A percentile compares a stretch with the other conserved stretches of the same genome.
Evolutionary conservation across 2,113 vertebrate species (phyloP).

Genomic region (Rana temporaria): DNA sequence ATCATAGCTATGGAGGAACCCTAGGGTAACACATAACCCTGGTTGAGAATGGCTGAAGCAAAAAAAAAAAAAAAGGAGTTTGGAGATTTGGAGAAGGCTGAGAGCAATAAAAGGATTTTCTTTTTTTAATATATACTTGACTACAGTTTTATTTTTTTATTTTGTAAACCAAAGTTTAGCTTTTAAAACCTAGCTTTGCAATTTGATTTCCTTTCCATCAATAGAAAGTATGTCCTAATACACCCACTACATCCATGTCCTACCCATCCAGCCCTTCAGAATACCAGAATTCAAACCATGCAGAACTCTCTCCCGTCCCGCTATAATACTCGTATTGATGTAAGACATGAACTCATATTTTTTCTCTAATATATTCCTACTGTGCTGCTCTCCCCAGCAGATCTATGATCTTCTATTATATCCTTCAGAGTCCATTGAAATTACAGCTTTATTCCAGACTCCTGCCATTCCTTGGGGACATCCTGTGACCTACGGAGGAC

Average conservation of each 20-base stretch:
- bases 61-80: too few species aligned
- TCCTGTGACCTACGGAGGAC: slow-evolving; percentile 64
- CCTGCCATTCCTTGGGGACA: slow-evolving; percentile 61
- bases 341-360: slow-evolving; percentile 72
- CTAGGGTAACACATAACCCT: too few species aligned
- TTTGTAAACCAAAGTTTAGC: too few species aligned
- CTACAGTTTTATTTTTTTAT: too few species aligned
- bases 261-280: slow-evolving; percentile 68
- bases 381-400: slow-evolving; percentile 64
- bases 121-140: too few species aligned
- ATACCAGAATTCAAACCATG: slow-evolving; percentile 72
- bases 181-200: too few species aligned
- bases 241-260: slow-evolving; percentile 60
- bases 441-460: slow-evolving; percentile 66
- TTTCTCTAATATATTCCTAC: slow-evolving; percentile 64
- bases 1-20: too few species aligned
- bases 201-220: background rate
- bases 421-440: slow-evolving; percentile 68
- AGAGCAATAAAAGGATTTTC: too few species aligned
- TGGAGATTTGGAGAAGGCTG: too few species aligned
- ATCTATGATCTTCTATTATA: slow-evolving; percentile 63
- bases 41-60: too few species aligned
- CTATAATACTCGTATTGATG: slow-evolving; percentile 68
- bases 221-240: slow-evolving; percentile 42
- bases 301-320: slow-evolving; percentile 70